Percentiles rank a stretch among this genome's conserved stretches.
phyloP scores from a whole-genome alignment of 1,140 invertebrate genomes.

The Drosophila obscura region DNA sequence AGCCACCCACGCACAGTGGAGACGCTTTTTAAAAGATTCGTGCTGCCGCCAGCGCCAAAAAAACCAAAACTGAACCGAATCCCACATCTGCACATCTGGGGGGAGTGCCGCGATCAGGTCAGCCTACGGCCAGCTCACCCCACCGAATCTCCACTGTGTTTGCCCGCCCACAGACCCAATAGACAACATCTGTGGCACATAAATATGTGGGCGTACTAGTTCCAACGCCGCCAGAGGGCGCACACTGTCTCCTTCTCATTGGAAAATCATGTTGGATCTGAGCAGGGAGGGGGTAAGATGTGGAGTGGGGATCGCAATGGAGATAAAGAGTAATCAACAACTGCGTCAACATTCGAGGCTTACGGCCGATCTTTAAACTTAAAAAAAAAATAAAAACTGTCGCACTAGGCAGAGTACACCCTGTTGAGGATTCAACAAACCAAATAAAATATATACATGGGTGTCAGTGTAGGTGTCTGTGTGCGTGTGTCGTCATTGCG shows the following conservation, averaged over 20 bases:
- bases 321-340: too few relatives aligned
- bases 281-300: too few relatives aligned
- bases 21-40: constrained; percentile 25
- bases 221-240: background rate
- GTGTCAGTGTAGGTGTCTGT: constrained; percentile 14
- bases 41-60: constrained; percentile 12
- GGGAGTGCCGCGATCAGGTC: too few relatives aligned
- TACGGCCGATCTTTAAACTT: too few relatives aligned
- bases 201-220: constrained; percentile 44
- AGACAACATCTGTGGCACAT: constrained; percentile 27
- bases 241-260: background rate
- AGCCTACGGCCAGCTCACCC: background rate
- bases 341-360: too few relatives aligned
- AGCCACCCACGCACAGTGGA: constrained; percentile 27
- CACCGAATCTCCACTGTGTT: background rate
- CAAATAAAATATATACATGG: constrained; percentile 31
- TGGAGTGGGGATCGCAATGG: too few relatives aligned
- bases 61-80: constrained; percentile 2
- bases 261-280: too few relatives aligned
- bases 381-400: too few relatives aligned
- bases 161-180: background rate
- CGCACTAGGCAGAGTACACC: too few relatives aligned
- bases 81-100: too few relatives aligned
- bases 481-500: constrained; percentile 65
- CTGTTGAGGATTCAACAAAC: constrained; percentile 26